Conservation (phyloP, 2,113 vertebrate genomes). For the Origma solitaria region DNA sequence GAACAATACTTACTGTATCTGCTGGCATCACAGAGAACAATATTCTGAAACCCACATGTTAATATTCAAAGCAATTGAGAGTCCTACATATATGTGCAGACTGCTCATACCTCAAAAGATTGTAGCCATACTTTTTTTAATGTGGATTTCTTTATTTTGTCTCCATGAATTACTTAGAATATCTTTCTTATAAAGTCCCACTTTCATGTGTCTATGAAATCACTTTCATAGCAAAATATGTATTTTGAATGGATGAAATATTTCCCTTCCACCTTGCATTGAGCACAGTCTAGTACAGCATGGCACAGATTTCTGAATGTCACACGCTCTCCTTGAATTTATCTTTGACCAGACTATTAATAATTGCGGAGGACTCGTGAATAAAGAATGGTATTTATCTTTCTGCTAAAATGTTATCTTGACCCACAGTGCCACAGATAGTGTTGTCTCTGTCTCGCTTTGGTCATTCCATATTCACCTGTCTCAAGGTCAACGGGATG, state of each 20-base stretch:
- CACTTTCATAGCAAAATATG: neutral
- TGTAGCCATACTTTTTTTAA: neutral
- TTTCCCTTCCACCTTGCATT: neutral
- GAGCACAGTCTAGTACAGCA: neutral
- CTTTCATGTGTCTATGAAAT: neutral
- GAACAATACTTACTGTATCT: neutral
- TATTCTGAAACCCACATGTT: neutral
- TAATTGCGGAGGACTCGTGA: constrained; percentile 42
- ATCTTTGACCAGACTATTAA: constrained; percentile 55
- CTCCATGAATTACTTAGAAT: neutral
- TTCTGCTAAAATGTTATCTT: constrained; percentile 50
- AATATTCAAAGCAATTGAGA: neutral
- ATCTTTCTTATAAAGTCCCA: neutral
- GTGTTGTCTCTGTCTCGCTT: constrained; percentile 11
- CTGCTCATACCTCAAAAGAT: neutral
- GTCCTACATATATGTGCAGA: neutral
- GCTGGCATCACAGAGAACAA: neutral
- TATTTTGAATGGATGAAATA: neutral
- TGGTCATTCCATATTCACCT: constrained; percentile 16
- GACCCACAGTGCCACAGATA: neutral
- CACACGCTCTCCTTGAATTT: constrained; percentile 42
- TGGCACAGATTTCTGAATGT: constrained; percentile 10
- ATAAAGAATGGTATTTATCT: constrained; percentile 48
- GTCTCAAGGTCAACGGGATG: constrained; percentile 66
- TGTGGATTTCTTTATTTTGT: neutral